These are phyloP conservation scores for Polydrusus cervinus DNA, from an alignment of 2,888 invertebrate genomes.

Conservation along the genomic window DNA sequence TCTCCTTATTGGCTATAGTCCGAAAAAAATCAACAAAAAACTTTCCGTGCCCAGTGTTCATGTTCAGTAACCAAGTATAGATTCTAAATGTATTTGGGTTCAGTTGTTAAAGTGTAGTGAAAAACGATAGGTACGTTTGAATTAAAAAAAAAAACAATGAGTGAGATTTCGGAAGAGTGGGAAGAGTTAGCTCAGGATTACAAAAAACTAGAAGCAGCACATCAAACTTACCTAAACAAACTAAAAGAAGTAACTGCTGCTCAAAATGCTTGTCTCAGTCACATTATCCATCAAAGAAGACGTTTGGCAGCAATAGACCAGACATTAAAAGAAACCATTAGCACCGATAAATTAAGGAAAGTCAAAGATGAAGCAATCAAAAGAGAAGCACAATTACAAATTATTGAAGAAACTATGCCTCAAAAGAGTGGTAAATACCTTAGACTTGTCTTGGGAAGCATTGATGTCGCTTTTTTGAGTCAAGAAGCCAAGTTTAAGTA, in stretches of 20 bases:
- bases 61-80: too few species aligned
- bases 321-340: constrained; percentile 35
- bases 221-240: constrained; percentile 86
- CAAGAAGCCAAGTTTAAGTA: constrained; percentile 93
- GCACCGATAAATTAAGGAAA: constrained; percentile 38
- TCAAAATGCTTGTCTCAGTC: constrained; percentile 88
- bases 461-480: constrained; percentile 96
- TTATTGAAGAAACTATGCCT: constrained; percentile 93
- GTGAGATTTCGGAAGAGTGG: constrained; percentile 60
- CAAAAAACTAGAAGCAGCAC: constrained; percentile 75
- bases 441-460: constrained; percentile 93
- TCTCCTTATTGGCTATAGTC: neutral
- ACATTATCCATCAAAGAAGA: constrained; percentile 91
- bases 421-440: constrained; percentile 85
- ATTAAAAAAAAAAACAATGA: constrained; percentile 37
- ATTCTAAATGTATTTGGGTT: neutral
- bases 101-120: neutral
- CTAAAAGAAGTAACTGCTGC: constrained; percentile 86
- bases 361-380: constrained; percentile 76
- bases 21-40: neutral
- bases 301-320: constrained; percentile 10
- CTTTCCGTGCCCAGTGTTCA: neutral
- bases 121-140: neutral
- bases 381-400: constrained; percentile 86
- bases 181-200: constrained; percentile 60